phyloP scores from a whole-genome alignment of 2,797 vertebrate genomes.

The Pyrocephalus nanus region DNA sequence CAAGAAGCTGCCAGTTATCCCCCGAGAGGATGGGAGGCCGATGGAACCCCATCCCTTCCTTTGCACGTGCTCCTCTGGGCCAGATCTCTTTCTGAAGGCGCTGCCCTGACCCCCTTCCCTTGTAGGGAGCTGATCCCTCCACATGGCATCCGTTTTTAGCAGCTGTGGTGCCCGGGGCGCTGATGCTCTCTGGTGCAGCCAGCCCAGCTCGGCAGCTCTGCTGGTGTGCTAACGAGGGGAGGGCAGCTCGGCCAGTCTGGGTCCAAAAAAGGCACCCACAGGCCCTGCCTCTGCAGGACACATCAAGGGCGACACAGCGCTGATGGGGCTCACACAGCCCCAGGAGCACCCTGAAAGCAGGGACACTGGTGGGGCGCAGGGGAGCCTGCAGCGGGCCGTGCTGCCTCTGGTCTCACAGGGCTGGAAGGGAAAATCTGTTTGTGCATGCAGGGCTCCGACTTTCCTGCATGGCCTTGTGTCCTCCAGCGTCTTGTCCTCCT shows the following conservation, averaged over 20 bases:
- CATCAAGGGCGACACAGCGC: rapidly evolving
- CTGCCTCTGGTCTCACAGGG: slow-evolving; percentile 15
- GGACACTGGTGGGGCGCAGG: not conserved
- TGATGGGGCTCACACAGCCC: not conserved
- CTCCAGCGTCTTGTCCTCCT: not conserved
- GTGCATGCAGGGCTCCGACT: slow-evolving; percentile 7
- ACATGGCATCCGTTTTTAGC: not conserved
- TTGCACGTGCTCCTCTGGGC: not conserved
- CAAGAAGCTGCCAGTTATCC: slow-evolving; percentile 49
- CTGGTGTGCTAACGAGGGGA: not conserved
- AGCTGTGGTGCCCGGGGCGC: not conserved
- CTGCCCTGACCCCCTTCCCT: not conserved
- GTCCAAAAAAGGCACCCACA: not conserved
- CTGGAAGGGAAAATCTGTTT: not conserved
- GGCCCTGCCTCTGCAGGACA: not conserved
- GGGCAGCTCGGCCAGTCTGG: not conserved
- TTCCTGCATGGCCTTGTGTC: slow-evolving; percentile 26
- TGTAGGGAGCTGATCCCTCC: not conserved
- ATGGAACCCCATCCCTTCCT: not conserved
- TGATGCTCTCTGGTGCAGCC: not conserved
- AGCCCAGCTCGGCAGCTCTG: not conserved
- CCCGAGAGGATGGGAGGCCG: not conserved
- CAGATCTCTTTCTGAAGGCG: not conserved
- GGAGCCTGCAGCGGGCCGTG: not conserved
- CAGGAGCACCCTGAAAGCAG: not conserved